Conservation (phyloP, 1,140 invertebrate species). For the Drosophila ogumai region DNA sequence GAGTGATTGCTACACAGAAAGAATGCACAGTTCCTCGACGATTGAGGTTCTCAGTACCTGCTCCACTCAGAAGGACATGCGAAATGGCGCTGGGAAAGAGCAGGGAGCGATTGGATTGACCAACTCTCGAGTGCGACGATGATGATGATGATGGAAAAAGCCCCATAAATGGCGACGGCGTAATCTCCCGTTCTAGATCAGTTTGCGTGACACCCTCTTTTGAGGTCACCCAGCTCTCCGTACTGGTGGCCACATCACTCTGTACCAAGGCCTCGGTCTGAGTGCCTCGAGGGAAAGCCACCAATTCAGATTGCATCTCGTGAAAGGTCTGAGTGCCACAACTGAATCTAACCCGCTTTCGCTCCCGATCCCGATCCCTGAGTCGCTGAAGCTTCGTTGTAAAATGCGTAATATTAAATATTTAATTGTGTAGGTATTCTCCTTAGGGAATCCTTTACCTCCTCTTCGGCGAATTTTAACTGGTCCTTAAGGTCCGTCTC, state of each 20-base stretch:
- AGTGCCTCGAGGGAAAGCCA: constrained; percentile 72
- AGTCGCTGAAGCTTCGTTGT: constrained; percentile 53
- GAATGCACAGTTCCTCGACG: constrained; percentile 15
- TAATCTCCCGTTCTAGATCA: constrained; percentile 59
- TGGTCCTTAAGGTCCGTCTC: constrained; percentile 97
- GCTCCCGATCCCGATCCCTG: constrained; percentile 31
- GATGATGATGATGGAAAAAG: constrained; percentile 56
- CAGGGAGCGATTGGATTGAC: constrained; percentile 46
- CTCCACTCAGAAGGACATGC: constrained; percentile 64
- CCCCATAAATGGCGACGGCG: constrained; percentile 60
- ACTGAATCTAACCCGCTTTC: constrained; percentile 57
- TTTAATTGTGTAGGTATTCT: constrained; percentile 20
- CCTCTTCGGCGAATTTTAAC: constrained; percentile 94
- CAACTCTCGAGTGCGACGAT: constrained; percentile 37
- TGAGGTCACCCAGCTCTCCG: constrained; percentile 19
- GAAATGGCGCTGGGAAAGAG: constrained; percentile 80
- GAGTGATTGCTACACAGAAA: constrained; percentile 35
- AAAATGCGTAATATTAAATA: constrained; percentile 30
- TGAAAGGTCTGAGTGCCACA: constrained; percentile 71
- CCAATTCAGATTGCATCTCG: constrained; percentile 30
- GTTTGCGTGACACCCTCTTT: constrained; percentile 42
- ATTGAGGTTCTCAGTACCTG: constrained; percentile 60
- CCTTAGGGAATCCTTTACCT: constrained; percentile 86
- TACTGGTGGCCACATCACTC: constrained; percentile 33
- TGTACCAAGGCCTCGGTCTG: constrained; percentile 42